Evolutionary conservation across 2,797 vertebrate species (phyloP).

Genomic region (Oreonectes daqikongensis): DNA sequence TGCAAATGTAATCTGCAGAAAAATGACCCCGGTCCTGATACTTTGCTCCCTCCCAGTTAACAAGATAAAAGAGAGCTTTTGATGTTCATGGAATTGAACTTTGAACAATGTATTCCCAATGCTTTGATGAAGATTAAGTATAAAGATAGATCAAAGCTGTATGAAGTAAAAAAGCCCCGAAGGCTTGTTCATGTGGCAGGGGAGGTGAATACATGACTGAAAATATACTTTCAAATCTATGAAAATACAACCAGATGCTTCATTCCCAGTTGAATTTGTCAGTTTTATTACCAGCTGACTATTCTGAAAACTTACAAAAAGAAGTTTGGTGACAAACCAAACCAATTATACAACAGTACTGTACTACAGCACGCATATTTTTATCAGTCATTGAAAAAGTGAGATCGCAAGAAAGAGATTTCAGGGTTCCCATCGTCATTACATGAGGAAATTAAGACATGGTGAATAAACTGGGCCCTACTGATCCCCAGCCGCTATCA

Average conservation of each 20-base stretch:
- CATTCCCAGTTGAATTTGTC: not conserved
- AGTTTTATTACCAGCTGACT: not conserved
- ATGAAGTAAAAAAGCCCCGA: conserved; percentile 53
- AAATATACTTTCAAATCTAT: conserved; percentile 45
- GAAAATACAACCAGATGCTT: conserved; percentile 34
- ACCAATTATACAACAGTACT: not conserved
- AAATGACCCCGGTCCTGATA: not conserved
- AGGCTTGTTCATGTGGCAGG: conserved; percentile 36
- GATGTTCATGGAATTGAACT: conserved; percentile 65
- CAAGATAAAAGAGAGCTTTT: conserved; percentile 68
- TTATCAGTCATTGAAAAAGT: not conserved
- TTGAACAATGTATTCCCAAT: conserved; percentile 47
- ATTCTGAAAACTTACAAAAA: not conserved
- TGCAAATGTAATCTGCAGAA: conserved; percentile 2
- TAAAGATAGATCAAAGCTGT: conserved; percentile 66
- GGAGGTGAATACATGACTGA: conserved; percentile 42
- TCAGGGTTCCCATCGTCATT: conserved; percentile 10
- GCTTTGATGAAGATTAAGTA: conserved; percentile 66
- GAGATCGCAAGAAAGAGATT: not conserved
- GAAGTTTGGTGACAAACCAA: not conserved
- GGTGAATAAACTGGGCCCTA: conserved; percentile 37
- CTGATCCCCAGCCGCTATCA: conserved; percentile 50
- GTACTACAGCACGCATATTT: not conserved
- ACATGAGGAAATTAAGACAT: conserved; percentile 45
- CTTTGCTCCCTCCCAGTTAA: conserved; percentile 45